phyloP scores from a whole-genome alignment of 2,888 invertebrate species.

The Drosophila kambysellisi region DNA sequence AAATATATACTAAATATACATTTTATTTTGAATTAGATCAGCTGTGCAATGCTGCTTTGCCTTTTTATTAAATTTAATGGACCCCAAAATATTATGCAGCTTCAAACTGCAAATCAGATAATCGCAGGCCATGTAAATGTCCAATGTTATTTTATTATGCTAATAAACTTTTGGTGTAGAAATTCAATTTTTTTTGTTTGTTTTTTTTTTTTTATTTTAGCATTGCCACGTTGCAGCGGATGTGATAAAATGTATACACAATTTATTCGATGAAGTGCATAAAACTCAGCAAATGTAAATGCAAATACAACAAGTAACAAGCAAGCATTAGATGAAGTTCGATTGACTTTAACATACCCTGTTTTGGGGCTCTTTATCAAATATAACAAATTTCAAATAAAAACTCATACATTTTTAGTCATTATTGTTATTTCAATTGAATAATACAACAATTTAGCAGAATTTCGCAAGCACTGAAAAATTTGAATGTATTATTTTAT shows the following conservation, averaged over 20 bases:
- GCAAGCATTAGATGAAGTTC: background rate
- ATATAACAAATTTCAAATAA: background rate
- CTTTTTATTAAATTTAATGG: slow-evolving; percentile 11
- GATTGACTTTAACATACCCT: background rate
- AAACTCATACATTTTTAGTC: background rate
- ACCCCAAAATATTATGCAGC: slow-evolving; percentile 3
- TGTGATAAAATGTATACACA: slow-evolving; percentile 49
- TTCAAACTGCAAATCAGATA: slow-evolving; percentile 25
- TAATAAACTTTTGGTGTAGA: slow-evolving; percentile 42
- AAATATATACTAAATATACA: background rate
- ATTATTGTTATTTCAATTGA: background rate
- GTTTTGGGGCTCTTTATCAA: background rate
- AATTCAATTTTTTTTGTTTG: slow-evolving; percentile 4
- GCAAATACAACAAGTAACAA: background rate
- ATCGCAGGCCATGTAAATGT: slow-evolving; percentile 13
- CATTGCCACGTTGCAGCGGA: slow-evolving; percentile 37
- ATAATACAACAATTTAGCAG: rapidly evolving
- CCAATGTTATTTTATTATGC: slow-evolving; percentile 32
- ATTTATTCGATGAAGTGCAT: slow-evolving; percentile 48
- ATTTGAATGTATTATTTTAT: background rate
- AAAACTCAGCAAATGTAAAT: slow-evolving; percentile 34
- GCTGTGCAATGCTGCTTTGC: background rate
- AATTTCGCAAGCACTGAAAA: background rate
- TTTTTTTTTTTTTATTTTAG: slow-evolving; percentile 8
- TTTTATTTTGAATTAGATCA: background rate